phyloP scores from a whole-genome alignment of 2,888 invertebrate genomes.

The Dusona sp. region DNA sequence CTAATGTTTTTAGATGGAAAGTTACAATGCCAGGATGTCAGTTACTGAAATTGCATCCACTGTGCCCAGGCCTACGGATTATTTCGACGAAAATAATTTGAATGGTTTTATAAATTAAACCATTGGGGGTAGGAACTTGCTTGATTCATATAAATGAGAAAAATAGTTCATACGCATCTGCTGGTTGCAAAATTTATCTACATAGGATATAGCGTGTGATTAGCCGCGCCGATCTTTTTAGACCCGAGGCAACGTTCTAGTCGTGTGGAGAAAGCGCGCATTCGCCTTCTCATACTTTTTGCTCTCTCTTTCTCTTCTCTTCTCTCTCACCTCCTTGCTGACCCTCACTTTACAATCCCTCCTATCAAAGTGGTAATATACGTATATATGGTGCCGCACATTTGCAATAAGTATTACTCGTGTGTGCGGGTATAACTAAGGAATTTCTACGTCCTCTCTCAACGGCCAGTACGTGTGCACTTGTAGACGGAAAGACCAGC shows the following conservation, averaged over 20 bases:
- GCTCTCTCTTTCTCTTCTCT: conserved; percentile 15
- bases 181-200: conserved; percentile 44
- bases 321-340: conserved; percentile 40
- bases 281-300: conserved; percentile 70
- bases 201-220: conserved; percentile 37
- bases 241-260: conserved; percentile 57
- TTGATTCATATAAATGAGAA: conserved; percentile 13
- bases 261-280: conserved; percentile 73
- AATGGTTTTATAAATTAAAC: neutral
- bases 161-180: conserved; percentile 17
- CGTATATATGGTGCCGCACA: conserved; percentile 19
- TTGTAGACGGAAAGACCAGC: conserved; percentile 33
- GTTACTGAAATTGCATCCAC: neutral
- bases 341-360: conserved; percentile 49
- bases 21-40: neutral
- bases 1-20: neutral
- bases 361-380: neutral
- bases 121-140: too few relatives aligned
- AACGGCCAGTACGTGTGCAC: conserved; percentile 34
- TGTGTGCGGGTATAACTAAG: conserved; percentile 45
- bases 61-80: neutral
- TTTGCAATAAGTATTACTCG: conserved; percentile 40
- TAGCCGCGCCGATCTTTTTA: conserved; percentile 55
- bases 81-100: neutral
- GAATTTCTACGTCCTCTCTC: conserved; percentile 56